Conservation (phyloP, 2,888 invertebrate genomes). For the Latrodectus elegans region DNA sequence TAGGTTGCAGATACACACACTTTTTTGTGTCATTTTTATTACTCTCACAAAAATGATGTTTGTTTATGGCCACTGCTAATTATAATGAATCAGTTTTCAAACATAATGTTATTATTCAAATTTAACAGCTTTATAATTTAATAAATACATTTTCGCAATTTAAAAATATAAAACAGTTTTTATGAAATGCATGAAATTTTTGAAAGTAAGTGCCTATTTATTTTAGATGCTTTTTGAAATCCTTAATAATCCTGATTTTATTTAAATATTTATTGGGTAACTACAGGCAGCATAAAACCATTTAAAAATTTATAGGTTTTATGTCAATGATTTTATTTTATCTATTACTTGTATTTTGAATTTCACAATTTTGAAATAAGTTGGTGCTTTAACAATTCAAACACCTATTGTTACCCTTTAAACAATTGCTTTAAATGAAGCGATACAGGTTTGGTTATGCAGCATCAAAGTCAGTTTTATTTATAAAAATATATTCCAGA, state of each 20-base stretch:
- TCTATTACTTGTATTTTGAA: too few relatives aligned
- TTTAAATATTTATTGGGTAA: constrained; percentile 9
- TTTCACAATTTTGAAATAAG: neutral
- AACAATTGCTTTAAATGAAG: constrained; percentile 10
- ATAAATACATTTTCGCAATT: neutral
- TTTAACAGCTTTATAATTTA: too few relatives aligned
- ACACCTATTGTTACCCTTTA: constrained; percentile 19
- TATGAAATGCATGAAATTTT: neutral
- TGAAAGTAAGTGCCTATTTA: neutral
- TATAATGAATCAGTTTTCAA: too few relatives aligned
- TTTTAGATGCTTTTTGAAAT: constrained; percentile 5
- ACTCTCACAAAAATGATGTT: neutral
- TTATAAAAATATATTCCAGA: neutral
- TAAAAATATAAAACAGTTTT: neutral
- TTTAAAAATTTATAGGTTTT: too few relatives aligned
- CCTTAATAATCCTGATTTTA: constrained; percentile 40
- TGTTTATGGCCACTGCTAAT: too few relatives aligned
- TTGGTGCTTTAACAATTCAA: neutral
- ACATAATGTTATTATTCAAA: too few relatives aligned
- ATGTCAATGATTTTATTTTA: too few relatives aligned
- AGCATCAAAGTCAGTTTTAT: constrained; percentile 9
- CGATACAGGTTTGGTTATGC: constrained; percentile 1
- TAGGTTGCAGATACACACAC: too few relatives aligned
- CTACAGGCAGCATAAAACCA: neutral
- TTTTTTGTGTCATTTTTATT: neutral